Evolutionary conservation across 2,113 vertebrate genomes (phyloP).

Genomic region (Haemorhous mexicanus): DNA sequence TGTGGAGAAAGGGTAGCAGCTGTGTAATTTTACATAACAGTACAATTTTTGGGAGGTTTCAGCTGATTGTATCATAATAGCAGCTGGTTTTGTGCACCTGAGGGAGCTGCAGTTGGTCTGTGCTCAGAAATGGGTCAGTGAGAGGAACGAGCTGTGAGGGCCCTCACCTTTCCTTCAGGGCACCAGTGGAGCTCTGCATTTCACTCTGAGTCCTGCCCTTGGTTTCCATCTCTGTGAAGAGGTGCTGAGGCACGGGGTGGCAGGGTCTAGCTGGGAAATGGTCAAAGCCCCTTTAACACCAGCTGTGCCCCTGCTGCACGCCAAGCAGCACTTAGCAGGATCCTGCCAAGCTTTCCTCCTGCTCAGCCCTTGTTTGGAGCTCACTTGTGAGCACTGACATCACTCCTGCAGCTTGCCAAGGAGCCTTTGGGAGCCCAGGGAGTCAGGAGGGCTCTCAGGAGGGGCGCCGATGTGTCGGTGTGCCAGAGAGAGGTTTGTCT

Average conservation of each 20-base stretch:
- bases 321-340: background rate
- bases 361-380: background rate
- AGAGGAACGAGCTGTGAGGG: background rate
- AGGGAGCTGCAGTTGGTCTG: background rate
- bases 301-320: background rate
- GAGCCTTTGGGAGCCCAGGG: background rate
- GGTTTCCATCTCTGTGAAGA: background rate
- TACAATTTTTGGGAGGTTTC: background rate
- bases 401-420: background rate
- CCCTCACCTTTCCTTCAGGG: background rate
- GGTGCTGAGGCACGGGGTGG: background rate
- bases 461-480: rapidly evolving
- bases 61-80: background rate
- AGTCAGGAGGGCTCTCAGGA: background rate
- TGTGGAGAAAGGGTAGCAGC: background rate
- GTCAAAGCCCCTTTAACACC: background rate
- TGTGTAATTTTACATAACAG: background rate
- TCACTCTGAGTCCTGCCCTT: background rate
- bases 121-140: background rate
- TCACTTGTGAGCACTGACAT: background rate
- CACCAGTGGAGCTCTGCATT: background rate
- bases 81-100: rapidly evolving
- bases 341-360: background rate
- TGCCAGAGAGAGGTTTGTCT: background rate
- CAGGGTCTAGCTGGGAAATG: background rate